Evolutionary conservation across 2,888 invertebrate species (phyloP).

Genomic region (Apoderus coryli): DNA sequence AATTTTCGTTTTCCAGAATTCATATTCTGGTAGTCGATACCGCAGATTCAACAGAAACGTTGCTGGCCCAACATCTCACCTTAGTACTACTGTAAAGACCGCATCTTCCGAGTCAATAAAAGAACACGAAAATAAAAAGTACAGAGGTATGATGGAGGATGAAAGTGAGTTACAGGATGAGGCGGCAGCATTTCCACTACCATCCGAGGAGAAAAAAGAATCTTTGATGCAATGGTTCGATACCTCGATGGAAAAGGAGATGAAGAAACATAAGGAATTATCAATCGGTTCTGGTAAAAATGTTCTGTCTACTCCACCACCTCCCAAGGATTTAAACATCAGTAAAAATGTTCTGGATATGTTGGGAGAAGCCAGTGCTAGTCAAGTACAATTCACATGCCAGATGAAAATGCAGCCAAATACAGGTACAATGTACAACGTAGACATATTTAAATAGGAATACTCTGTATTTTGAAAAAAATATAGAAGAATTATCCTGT

Average conservation of each 20-base stretch:
- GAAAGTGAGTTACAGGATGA: constrained; percentile 16
- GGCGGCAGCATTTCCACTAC: constrained; percentile 16
- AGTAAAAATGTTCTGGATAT: constrained; percentile 16
- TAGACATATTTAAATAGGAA: no score
- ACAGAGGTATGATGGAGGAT: constrained; percentile 13
- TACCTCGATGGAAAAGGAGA: constrained; percentile 24
- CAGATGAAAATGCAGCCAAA: constrained; percentile 23
- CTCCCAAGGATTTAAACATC: constrained; percentile 10
- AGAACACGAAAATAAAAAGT: no score
- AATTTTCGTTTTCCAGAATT: no score
- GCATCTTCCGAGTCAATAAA: no score
- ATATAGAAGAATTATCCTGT: no score
- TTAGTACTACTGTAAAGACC: no score
- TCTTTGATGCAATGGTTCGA: constrained; percentile 21
- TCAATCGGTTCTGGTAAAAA: not conserved
- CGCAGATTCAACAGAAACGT: no score
- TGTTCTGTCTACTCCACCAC: no score
- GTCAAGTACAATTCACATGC: constrained; percentile 25
- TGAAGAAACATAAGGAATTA: constrained; percentile 21
- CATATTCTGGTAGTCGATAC: no score
- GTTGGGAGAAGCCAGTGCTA: constrained; percentile 25
- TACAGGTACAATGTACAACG: constrained; percentile 19
- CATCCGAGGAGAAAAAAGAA: constrained; percentile 15
- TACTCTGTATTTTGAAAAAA: no score
- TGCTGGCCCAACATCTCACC: no score